Percentiles rank a stretch among this genome's conserved stretches.
These are phyloP conservation scores for Siniperca chuatsi DNA, from an alignment of 2,113 vertebrate genomes.

Conservation along the genomic window DNA sequence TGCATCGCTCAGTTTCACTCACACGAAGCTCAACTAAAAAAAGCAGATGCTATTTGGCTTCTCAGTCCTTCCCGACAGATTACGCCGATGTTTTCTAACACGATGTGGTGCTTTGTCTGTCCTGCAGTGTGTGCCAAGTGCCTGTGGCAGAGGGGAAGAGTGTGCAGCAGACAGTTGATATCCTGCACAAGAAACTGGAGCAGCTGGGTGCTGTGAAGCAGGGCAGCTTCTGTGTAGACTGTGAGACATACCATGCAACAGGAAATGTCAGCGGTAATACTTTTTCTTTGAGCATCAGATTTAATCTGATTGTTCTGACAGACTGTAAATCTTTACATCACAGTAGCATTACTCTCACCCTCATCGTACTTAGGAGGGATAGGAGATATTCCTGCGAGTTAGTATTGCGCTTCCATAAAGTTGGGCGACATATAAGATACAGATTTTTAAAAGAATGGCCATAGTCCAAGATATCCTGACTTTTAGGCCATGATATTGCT, in stretches of 20 bases:
- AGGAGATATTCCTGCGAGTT: background rate
- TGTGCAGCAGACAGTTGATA: slow-evolving; percentile 95
- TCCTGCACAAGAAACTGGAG: slow-evolving; percentile 93
- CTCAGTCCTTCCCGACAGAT: too few relatives aligned
- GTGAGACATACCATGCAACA: slow-evolving; percentile 95
- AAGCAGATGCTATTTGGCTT: background rate
- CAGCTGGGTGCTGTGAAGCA: slow-evolving; percentile 95
- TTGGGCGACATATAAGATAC: too few relatives aligned
- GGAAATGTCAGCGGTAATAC: slow-evolving; percentile 86
- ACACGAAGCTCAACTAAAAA: background rate
- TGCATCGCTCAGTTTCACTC: background rate
- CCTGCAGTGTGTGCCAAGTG: slow-evolving; percentile 92
- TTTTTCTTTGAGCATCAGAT: slow-evolving; percentile 45
- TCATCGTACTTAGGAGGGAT: background rate
- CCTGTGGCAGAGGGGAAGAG: slow-evolving; percentile 95
- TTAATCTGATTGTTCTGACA: background rate
- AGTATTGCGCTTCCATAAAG: background rate
- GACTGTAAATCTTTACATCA: background rate
- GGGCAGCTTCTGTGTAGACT: slow-evolving; percentile 96
- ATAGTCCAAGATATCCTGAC: background rate
- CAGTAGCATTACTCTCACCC: too few relatives aligned
- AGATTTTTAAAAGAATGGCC: too few relatives aligned
- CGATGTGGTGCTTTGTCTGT: background rate
- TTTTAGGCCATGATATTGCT: background rate
- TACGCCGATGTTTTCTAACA: background rate